A percentile compares a stretch with the other conserved stretches of the same genome.
These are phyloP conservation scores for Agapornis canus DNA, from an alignment of 2,797 vertebrate species.

Conservation along the genomic window DNA sequence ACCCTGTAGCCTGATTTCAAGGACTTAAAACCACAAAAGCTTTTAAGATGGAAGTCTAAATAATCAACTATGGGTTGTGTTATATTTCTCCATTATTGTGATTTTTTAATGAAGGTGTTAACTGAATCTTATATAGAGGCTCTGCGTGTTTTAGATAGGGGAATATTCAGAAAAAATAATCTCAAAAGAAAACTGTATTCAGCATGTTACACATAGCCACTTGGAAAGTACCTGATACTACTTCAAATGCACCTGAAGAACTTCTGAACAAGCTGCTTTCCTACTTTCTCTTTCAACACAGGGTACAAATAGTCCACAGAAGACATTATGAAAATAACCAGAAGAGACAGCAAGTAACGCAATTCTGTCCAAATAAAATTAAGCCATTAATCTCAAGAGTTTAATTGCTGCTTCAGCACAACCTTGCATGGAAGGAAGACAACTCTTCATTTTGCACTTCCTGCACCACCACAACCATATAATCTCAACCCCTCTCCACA, in stretches of 20 bases:
- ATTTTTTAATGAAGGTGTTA: not conserved
- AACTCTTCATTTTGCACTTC: not conserved
- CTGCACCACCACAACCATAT: not conserved
- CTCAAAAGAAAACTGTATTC: not conserved
- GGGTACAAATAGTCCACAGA: not conserved
- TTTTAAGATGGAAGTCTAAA: not conserved
- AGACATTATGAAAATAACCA: conserved; percentile 2
- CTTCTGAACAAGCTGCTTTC: not conserved
- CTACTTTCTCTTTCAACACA: not conserved
- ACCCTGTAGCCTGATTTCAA: not conserved
- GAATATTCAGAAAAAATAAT: not conserved
- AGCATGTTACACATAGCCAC: not conserved
- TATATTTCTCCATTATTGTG: not conserved
- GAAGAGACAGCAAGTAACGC: not conserved
- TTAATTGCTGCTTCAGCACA: not conserved
- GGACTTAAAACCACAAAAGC: not conserved
- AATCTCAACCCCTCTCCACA: not conserved
- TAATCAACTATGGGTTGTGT: not conserved
- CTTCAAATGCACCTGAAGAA: not conserved
- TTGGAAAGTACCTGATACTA: not conserved
- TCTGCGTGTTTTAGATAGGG: not conserved
- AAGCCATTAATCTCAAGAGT: not conserved
- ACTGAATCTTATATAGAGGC: not conserved
- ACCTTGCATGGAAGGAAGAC: not conserved
- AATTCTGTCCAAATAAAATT: conserved; percentile 14